Percentiles rank a stretch among this genome's conserved stretches.
Conservation (phyloP, 2,113 vertebrate genomes). For the Ifrita kowaldi region DNA sequence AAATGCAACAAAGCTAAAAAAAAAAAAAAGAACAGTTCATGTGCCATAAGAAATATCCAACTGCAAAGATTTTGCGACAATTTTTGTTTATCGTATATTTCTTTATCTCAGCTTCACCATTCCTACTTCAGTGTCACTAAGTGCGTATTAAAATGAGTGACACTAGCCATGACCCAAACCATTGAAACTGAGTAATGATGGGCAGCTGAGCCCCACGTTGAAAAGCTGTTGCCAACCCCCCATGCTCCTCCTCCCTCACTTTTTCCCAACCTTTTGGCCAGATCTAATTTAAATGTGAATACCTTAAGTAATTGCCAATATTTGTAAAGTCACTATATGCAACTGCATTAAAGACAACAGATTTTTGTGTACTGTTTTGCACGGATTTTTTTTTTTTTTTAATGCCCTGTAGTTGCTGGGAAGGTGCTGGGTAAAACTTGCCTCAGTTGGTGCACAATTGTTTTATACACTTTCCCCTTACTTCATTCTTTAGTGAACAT, state of each 20-base stretch:
- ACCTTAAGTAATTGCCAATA: constrained; percentile 65
- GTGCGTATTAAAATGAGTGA: constrained; percentile 41
- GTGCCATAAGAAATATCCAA: not conserved
- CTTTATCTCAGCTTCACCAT: not conserved
- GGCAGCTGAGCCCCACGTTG: constrained; percentile 34
- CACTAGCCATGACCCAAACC: constrained; percentile 18
- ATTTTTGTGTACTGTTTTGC: constrained; percentile 51
- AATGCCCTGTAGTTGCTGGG: constrained; percentile 36
- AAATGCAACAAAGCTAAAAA: not conserved
- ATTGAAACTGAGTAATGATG: constrained; percentile 55
- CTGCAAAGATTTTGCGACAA: not conserved
- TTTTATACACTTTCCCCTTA: constrained; percentile 78
- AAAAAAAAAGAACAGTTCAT: not conserved
- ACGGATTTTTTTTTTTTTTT: not conserved
- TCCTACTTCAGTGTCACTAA: constrained; percentile 30
- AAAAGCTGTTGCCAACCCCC: constrained; percentile 6
- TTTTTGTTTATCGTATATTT: constrained; percentile 13
- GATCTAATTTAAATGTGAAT: constrained; percentile 65
- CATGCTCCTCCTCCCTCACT: not conserved
- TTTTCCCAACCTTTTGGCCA: constrained; percentile 44
- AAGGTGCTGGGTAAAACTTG: constrained; percentile 63
- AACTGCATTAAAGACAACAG: constrained; percentile 45
- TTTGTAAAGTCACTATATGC: constrained; percentile 63
- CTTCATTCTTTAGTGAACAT: constrained; percentile 80
- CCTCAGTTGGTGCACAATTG: constrained; percentile 63